phyloP scores from a whole-genome alignment of 2,113 vertebrate genomes.

The Podiceps cristatus region DNA sequence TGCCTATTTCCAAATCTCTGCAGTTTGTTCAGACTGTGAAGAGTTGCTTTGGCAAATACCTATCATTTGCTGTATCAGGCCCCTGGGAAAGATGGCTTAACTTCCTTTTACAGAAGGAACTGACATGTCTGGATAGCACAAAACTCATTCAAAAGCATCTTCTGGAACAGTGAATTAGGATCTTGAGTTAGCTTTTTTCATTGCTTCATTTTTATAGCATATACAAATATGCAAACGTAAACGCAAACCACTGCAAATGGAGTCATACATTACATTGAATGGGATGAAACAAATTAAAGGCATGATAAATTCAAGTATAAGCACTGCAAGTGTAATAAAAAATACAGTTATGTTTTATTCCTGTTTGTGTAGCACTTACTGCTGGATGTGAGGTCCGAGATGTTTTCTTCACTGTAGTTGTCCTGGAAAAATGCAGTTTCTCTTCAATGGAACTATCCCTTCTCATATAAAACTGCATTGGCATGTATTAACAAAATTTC shows the following conservation, averaged over 20 bases:
- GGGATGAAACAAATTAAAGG: constrained; percentile 3
- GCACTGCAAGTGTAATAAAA: neutral
- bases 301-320: neutral
- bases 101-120: neutral
- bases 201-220: neutral
- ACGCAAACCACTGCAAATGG: neutral
- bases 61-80: neutral
- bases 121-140: neutral
- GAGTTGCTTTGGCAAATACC: neutral
- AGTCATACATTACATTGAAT: constrained; percentile 9
- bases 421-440: constrained; percentile 22
- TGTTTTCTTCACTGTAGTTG: constrained; percentile 38
- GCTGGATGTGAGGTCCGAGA: neutral
- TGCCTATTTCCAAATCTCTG: neutral
- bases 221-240: neutral
- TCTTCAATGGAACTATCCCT: constrained; percentile 10
- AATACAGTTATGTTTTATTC: neutral
- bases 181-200: neutral
- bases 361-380: constrained; percentile 33
- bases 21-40: neutral
- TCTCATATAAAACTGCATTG: constrained; percentile 27
- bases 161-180: neutral
- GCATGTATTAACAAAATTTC: constrained; percentile 44
- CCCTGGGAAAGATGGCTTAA: neutral
- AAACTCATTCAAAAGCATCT: neutral